Conservation (phyloP, 2,113 vertebrate genomes). For the Sardina pilchardus region DNA sequence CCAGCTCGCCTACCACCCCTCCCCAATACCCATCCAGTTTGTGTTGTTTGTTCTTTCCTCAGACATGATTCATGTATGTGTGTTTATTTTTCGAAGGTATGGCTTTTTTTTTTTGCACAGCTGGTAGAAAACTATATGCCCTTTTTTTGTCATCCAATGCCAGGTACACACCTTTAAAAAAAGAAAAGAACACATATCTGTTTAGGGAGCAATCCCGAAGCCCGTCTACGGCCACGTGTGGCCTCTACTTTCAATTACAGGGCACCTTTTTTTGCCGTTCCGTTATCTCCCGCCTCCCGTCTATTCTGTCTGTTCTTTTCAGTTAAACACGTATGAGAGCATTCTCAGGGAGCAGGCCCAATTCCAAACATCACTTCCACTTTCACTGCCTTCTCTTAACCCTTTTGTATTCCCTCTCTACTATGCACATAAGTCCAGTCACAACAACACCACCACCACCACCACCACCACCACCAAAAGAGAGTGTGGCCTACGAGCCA, state of each 20-base stretch:
- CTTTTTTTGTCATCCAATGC: slow-evolving; percentile 36
- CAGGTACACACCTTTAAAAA: slow-evolving; percentile 49
- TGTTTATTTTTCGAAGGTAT: slow-evolving; percentile 66
- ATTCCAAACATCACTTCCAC: slow-evolving; percentile 24
- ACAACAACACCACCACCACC: not conserved
- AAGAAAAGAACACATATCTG: slow-evolving; percentile 25
- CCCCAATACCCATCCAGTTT: slow-evolving; percentile 62
- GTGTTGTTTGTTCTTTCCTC: slow-evolving; percentile 60
- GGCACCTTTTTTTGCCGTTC: slow-evolving; percentile 55
- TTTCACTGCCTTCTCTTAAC: slow-evolving; percentile 35
- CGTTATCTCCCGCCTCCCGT: slow-evolving; percentile 54
- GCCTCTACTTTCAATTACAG: slow-evolving; percentile 62
- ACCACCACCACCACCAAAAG: slow-evolving; percentile 4
- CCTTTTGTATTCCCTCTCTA: slow-evolving; percentile 42
- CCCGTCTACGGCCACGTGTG: slow-evolving; percentile 19
- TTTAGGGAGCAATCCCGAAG: slow-evolving; percentile 32
- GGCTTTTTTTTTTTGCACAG: slow-evolving; percentile 55
- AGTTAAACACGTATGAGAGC: slow-evolving; percentile 41
- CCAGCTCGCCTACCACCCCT: slow-evolving; percentile 65
- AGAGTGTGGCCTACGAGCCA: slow-evolving; percentile 30
- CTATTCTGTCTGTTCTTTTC: slow-evolving; percentile 36
- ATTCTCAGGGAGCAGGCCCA: slow-evolving; percentile 49
- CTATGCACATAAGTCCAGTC: slow-evolving; percentile 36
- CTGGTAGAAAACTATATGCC: slow-evolving; percentile 50
- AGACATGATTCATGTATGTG: slow-evolving; percentile 65